Percentiles rank a stretch among this genome's conserved stretches.
phyloP scores from a whole-genome alignment of 1,140 invertebrate genomes.

The Drosophila pandora region DNA sequence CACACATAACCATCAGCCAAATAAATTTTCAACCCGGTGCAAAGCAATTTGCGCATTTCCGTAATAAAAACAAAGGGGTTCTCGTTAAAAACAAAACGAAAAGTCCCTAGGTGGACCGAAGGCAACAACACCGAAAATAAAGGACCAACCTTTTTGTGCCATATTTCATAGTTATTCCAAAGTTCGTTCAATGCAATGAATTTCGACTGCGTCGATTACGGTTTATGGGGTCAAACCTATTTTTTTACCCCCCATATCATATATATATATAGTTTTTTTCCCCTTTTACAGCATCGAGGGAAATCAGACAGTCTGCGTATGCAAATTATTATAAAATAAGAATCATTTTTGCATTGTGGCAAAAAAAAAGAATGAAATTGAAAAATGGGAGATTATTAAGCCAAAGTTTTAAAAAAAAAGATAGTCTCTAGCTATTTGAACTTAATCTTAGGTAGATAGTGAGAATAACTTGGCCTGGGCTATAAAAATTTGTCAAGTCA shows the following conservation, averaged over 20 bases:
- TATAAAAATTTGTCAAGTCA: not conserved
- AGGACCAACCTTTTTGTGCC: conserved; percentile 35
- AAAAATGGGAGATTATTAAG: not conserved
- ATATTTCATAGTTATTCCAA: conserved; percentile 75
- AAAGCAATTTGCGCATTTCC: conserved; percentile 81
- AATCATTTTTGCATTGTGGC: not conserved
- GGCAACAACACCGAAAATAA: conserved; percentile 26
- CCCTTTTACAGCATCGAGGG: not conserved
- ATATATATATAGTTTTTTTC: not conserved
- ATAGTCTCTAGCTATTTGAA: too few relatives aligned
- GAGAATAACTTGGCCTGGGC: not conserved
- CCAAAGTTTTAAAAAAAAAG: not conserved
- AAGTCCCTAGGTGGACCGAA: conserved; percentile 36
- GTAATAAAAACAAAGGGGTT: conserved; percentile 76
- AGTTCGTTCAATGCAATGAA: conserved; percentile 65
- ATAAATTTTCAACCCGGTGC: conserved; percentile 73
- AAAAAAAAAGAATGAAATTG: not conserved
- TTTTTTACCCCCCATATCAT: conserved; percentile 3
- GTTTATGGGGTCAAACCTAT: conserved; percentile 13
- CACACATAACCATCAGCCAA: conserved; percentile 33
- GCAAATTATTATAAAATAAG: not conserved
- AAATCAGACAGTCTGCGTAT: conserved; percentile 21
- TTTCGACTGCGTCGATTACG: conserved; percentile 33
- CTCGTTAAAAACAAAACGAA: conserved; percentile 78
- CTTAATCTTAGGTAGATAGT: not conserved